Conservation (phyloP, 2,888 invertebrate genomes). For the Apocheima hispidaria region DNA sequence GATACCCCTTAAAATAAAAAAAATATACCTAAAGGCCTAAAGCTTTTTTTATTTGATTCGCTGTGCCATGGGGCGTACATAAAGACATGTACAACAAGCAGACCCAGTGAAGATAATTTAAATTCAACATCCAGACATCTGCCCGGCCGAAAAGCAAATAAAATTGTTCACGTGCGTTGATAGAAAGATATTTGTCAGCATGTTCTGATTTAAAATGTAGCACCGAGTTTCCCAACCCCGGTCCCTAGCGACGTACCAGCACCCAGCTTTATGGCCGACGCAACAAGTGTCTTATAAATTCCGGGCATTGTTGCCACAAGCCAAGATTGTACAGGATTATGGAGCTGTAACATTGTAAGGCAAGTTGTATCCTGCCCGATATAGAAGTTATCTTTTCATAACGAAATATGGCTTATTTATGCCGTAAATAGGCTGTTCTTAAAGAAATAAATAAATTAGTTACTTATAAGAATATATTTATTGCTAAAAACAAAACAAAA, state of each 20-base stretch:
- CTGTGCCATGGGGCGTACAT: too few relatives aligned
- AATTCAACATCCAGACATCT: too few relatives aligned
- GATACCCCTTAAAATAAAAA: too few relatives aligned
- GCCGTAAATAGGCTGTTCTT: too few relatives aligned
- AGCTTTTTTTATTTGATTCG: too few relatives aligned
- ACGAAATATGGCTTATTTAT: constrained; percentile 8
- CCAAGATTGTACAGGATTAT: constrained; percentile 46
- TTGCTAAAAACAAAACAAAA: too few relatives aligned
- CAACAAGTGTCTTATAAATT: constrained; percentile 65
- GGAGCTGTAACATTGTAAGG: constrained; percentile 35
- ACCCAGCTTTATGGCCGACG: constrained; percentile 41
- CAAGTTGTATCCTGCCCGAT: constrained; percentile 17
- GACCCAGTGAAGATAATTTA: too few relatives aligned
- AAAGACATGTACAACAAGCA: too few relatives aligned
- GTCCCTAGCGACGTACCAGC: constrained; percentile 11
- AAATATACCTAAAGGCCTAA: too few relatives aligned
- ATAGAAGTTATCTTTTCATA: constrained; percentile 14
- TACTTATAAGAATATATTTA: too few relatives aligned
- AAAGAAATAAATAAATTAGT: too few relatives aligned
- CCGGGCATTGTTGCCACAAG: constrained; percentile 53
- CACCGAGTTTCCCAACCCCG: not conserved
- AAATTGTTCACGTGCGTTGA: not conserved
- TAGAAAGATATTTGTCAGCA: not conserved
- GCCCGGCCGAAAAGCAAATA: too few relatives aligned
- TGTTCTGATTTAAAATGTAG: not conserved